Base-by-base conservation (phyloP, 2,888 invertebrate species). In the Acanthosoma haemorrhoidale region DNA sequence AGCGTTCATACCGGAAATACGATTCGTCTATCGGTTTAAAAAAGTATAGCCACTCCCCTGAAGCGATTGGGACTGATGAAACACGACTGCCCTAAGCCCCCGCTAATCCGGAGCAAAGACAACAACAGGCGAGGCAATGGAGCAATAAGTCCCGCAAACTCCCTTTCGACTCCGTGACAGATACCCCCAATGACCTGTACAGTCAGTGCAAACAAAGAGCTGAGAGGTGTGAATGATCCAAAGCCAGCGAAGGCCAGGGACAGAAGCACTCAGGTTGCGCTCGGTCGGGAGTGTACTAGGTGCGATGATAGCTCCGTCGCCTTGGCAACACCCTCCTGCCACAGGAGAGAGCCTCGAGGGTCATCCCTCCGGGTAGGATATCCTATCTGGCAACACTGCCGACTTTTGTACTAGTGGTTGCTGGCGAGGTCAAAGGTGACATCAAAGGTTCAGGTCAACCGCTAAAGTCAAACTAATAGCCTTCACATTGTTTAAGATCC, bases 261-360 rank as follows among this genome's bases (percentile, higher is more conserved):
- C 11, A 3, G n/a, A 16, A n/a, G 21, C 61, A 8, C 61, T 36
- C 61, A 61, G 61, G 61, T 61, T 61, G 34, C 21, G 36, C 13
- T 11, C 18, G 16, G 18, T n/a, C 9, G 11, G 16, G 61, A 61
- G 38, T 38, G 38, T 61, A 61, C 61, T 36, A 61, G 61, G 61
- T 61, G 61, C 36, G 61, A 51, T 51, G 51, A 61, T 61, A 61
- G 61, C 36, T n/a, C n/a, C 13, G 61, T 36, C 15, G 34, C 61
- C 61, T 36, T 61, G 61, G 61, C 61, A 61, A 61, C 61, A 36
- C 61, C 61, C 61, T 61, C 61, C 36, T 21, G 36, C 32, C 36
- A 16, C 32, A 31, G 31, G 59, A 36, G 8, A 36, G n/a, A 9
- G 41, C n/a, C n/a, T 41, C 41, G 34, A 36, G 61, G 61, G 61